phyloP scores from a whole-genome alignment of 2,113 vertebrate genomes.

The Chitala chitala region DNA sequence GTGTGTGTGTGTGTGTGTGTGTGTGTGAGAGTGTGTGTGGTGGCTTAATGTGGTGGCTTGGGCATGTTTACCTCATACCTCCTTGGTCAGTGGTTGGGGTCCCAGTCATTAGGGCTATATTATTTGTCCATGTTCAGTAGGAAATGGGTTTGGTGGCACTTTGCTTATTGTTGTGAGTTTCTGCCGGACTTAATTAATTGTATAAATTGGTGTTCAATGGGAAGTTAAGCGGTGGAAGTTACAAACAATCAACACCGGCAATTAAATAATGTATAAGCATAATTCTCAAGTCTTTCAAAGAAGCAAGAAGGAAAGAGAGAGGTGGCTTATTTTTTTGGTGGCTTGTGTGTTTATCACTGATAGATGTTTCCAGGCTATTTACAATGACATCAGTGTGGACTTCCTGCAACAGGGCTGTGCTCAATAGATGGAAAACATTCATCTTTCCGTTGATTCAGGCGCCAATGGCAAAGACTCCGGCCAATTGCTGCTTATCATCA shows the following conservation, averaged over 20 bases:
- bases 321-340: neutral
- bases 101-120: too few species aligned
- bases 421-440: constrained; percentile 33
- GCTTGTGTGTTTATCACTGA: neutral
- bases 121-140: too few species aligned
- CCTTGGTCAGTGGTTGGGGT: too few species aligned
- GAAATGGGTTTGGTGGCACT: too few species aligned
- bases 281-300: constrained; percentile 8
- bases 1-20: too few species aligned
- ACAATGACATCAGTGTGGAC: constrained; percentile 26
- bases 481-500: constrained; percentile 6
- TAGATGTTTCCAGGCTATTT: constrained; percentile 14
- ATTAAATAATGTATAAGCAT: neutral
- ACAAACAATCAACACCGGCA: too few species aligned
- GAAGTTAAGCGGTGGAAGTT: too few species aligned
- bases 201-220: too few species aligned
- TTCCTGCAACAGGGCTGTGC: constrained; percentile 3
- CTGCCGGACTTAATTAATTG: too few species aligned
- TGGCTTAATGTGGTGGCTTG: too few species aligned
- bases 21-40: too few species aligned
- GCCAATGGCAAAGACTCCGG: constrained; percentile 7
- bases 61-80: neutral
- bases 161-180: too few species aligned
- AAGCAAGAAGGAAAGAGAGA: neutral
- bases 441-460: constrained; percentile 27